Evolutionary conservation across 2,888 invertebrate genomes (phyloP), one percentile per base, ranked within the genome.

Genomic region (Amphipoea lucens): DNA sequence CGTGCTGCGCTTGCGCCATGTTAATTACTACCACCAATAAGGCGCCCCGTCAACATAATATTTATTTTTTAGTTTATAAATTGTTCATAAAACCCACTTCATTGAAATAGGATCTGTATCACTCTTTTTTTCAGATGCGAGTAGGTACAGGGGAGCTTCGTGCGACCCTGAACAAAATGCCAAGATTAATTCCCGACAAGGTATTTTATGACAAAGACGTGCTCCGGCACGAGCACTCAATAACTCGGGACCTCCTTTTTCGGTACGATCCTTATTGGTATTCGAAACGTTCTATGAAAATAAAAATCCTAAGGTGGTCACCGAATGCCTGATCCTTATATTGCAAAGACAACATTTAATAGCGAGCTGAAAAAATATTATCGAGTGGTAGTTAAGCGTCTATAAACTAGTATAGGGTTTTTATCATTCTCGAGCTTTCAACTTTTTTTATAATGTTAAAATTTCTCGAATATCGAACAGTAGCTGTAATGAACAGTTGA

Each of bases 21-120:
- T 95, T 96, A 96, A 96, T 96, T 96, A 96, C 95, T 92, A 94
- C 94, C 88, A 94, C 95, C 96, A 95, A 95, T 96, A 96, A 95
- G 94, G 94, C 93, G 94, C 93, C 92, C 93, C 92, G 92, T 95
- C 95, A 94, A 95, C 94, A 94, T 95, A 93, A 94, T 95, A 93
- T 93, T 94, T 94, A 92, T 93, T 95, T 94, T 95, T 94, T 91
- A 92, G 92, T 92, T 93, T 94, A 94, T 93, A 93, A 94, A 94
- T 94, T 91, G 91, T 91, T 92, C 92, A 91, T 92, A 81, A 92
- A 92, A 93, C 91, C 88, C 88, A 93, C 93, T 93, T 94, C 91
- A 94, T 94, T 95, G 94, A 94, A 92, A 87, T 89, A 88, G 89
- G 91, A 92, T 92, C 91, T 93, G 90, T 93, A 92, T 90, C 91